Percentiles rank a stretch among this genome's conserved stretches.
Conservation (phyloP, 2,888 invertebrate species). For the Macaria notata region DNA sequence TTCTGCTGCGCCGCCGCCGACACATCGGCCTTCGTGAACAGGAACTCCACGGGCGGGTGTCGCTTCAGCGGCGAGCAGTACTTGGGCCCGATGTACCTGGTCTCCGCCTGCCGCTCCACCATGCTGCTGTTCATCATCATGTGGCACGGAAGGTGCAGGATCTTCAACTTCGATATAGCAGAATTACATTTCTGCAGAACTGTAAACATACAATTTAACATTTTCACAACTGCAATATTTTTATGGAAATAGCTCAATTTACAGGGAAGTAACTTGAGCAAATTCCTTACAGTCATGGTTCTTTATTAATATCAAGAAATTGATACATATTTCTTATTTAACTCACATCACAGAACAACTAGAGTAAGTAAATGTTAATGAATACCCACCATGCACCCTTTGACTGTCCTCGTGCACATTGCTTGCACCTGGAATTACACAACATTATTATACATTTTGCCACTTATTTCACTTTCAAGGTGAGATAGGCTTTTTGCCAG, state of each 20-base stretch:
- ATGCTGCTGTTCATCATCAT: constrained; percentile 56
- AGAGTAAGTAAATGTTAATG: constrained; percentile 7
- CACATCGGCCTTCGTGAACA: constrained; percentile 55
- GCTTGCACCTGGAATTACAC: constrained; percentile 48
- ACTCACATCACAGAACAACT: neutral
- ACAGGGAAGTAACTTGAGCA: too few species aligned
- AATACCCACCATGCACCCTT: constrained; percentile 61
- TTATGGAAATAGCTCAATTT: too few species aligned
- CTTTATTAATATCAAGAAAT: too few species aligned
- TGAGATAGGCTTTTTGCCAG: too few species aligned
- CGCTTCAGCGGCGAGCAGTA: constrained; percentile 73
- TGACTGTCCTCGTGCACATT: constrained; percentile 50
- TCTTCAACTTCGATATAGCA: constrained; percentile 57
- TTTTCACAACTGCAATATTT: neutral
- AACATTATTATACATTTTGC: neutral
- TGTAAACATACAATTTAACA: constrained; percentile 58
- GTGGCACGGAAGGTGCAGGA: constrained; percentile 59
- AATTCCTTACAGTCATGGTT: too few species aligned
- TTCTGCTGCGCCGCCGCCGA: constrained; percentile 53
- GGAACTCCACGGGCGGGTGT: constrained; percentile 59
- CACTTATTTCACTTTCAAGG: too few species aligned
- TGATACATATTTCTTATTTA: too few species aligned
- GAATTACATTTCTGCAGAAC: constrained; percentile 68
- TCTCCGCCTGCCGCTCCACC: constrained; percentile 40
- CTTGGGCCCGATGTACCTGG: constrained; percentile 52